Evolutionary conservation across 2,797 vertebrate species (phyloP), one percentile per base, ranked within the genome.

Genomic region (Pseudomugil gertrudae): DNA sequence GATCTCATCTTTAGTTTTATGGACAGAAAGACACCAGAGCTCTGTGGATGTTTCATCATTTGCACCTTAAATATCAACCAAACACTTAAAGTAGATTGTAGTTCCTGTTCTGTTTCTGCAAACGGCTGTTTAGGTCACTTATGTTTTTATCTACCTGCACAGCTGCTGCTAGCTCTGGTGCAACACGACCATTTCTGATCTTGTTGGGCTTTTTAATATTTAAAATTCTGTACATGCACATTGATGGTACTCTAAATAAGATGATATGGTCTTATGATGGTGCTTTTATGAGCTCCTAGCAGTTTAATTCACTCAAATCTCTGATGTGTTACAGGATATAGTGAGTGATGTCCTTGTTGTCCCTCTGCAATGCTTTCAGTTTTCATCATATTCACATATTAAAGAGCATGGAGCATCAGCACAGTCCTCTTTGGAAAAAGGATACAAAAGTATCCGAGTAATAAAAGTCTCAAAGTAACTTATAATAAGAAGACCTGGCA

Each of bases 11-110:
- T 3, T 35, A 14, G 14, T 70, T 66, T 21, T 6, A 29, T 51
- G 45, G 55, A 64, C 71, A 57, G 51, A 48, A 53, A 61, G 15
- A 53, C 48, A 29, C 27, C 54, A 53, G 21, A 38, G 32, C 21
- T 51, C 36, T 60, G 24, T 51, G 43, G 29, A 57, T 59, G 30
- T 65, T 69, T 23, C 57, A 33, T 68, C 58, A 36, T 65, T 6
- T 56, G 24, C 62, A 71, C 59, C 54, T 80, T 33, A 9, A 70
- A 50, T 52, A 63, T 66, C 55, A 56, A 64, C 48, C 56, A 76
- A 69, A 69, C 63, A 32, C 21, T 50, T 52, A 66, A 38, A 33
- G 45, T 24, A 17, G 45, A 50, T 50, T 50, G 58, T 33, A 23
- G 36, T 33, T 70, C 72, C 40, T 43, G 6, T 43, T 43, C 40